Evolutionary conservation across 2,797 vertebrate species (phyloP).

Genomic region (Holocentrus rufus): DNA sequence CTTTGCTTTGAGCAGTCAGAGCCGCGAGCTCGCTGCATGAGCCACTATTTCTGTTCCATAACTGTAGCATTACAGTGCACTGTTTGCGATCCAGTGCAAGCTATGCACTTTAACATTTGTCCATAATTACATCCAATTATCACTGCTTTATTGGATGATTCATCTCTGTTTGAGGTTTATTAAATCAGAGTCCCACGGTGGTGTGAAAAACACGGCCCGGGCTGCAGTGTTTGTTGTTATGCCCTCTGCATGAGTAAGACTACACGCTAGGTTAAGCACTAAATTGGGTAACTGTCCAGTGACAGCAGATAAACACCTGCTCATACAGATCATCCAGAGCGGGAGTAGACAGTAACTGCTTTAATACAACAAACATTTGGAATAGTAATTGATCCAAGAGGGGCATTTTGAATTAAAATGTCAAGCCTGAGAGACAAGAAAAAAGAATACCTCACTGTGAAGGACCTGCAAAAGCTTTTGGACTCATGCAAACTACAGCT

Average conservation of each 20-base stretch:
- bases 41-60: conserved; percentile 12
- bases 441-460: conserved; percentile 81
- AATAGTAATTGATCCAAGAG: conserved; percentile 54
- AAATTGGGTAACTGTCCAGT: conserved; percentile 79
- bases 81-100: conserved; percentile 34
- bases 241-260: conserved; percentile 69
- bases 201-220: conserved; percentile 47
- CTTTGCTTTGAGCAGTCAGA: conserved; percentile 22
- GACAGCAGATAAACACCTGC: conserved; percentile 80
- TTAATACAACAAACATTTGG: conserved; percentile 69
- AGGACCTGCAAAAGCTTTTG: conserved; percentile 84
- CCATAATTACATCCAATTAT: conserved; percentile 66
- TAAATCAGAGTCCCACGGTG: conserved; percentile 57
- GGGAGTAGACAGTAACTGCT: conserved; percentile 52
- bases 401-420: conserved; percentile 71
- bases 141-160: conserved; percentile 58
- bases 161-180: conserved; percentile 61
- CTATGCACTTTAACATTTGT: conserved; percentile 55
- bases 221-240: conserved; percentile 61
- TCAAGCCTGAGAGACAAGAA: conserved; percentile 66
- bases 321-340: conserved; percentile 71
- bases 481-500: conserved; percentile 84
- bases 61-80: conserved; percentile 27
- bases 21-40: conserved; percentile 33
- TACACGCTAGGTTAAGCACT: conserved; percentile 76